Evolutionary conservation across 2,113 vertebrate species (phyloP).

Genomic region (human (Homo sapiens)): GRCh38 chr13:101204501-101205000

Average conservation of each 20-base stretch:
- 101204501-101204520: slow-evolving; percentile 62
- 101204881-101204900: not conserved
- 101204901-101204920: not conserved
- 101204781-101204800: not conserved
- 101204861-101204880: not conserved
- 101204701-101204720: not conserved
- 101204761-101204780: not conserved
- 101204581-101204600: slow-evolving; percentile 60
- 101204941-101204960: not conserved
- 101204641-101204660: slow-evolving; percentile 5
- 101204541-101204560: slow-evolving; percentile 49
- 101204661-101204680: slow-evolving; percentile 22
- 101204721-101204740: not conserved
- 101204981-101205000: not conserved
- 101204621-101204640: slow-evolving; percentile 56
- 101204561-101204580: not conserved
- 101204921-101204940: not conserved
- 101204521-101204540: slow-evolving; percentile 60
- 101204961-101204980: not conserved
- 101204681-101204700: not conserved
- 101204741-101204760: not conserved
- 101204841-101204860: not conserved
- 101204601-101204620: slow-evolving; percentile 55
- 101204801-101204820: not conserved
- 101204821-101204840: not conserved